These are phyloP conservation scores for Scaptomyza cyrtandrae DNA, from an alignment of 2,888 invertebrate genomes.

Conservation along the genomic window DNA sequence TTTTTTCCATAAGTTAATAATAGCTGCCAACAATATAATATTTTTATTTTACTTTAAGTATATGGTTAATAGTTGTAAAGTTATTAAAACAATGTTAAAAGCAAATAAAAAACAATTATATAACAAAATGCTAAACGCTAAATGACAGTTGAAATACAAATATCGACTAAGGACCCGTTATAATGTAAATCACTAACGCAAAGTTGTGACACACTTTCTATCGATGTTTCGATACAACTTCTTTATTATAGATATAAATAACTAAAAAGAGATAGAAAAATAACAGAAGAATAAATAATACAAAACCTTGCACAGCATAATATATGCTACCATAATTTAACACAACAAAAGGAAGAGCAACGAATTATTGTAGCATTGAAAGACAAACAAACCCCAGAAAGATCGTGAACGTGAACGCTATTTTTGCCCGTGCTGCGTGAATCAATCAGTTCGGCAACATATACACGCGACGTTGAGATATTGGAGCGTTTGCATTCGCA, in stretches of 20 bases:
- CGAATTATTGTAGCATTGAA: not conserved
- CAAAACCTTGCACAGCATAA: slow-evolving; percentile 1
- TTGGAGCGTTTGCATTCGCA: slow-evolving; percentile 88
- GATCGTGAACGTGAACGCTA: too few species aligned
- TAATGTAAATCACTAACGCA: not conserved
- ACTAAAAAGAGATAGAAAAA: not conserved
- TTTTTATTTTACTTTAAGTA: too few species aligned
- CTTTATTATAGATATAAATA: slow-evolving; percentile 6
- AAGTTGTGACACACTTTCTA: not conserved
- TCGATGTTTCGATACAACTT: slow-evolving; percentile 2
- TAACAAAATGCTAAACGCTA: not conserved
- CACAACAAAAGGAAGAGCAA: not conserved
- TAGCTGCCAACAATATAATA: too few species aligned
- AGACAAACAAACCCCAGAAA: not conserved
- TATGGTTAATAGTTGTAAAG: too few species aligned
- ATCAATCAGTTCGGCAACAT: slow-evolving; percentile 90
- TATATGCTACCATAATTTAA: not conserved
- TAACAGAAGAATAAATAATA: slow-evolving; percentile 19
- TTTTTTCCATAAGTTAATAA: too few species aligned
- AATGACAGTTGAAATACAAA: not conserved
- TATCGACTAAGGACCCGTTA: not conserved
- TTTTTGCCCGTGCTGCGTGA: slow-evolving; percentile 97
- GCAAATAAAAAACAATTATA: not conserved
- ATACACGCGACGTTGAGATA: slow-evolving; percentile 92
- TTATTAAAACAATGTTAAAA: too few species aligned